phyloP scores from a whole-genome alignment of 2,113 vertebrate species.

The Upupa epops region DNA sequence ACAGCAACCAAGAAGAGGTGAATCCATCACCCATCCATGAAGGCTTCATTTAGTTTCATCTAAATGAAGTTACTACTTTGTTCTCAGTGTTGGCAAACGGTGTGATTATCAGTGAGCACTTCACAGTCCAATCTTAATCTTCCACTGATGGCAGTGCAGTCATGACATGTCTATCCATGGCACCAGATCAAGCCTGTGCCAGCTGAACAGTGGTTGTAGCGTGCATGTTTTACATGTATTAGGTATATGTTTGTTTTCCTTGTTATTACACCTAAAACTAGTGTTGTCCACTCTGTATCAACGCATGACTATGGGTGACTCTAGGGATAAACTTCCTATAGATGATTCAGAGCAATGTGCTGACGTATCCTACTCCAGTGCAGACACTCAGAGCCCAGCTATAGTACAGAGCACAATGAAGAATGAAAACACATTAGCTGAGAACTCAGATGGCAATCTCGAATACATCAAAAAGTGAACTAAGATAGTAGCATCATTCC shows the following conservation, averaged over 20 bases:
- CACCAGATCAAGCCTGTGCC: neutral
- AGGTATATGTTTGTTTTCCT: neutral
- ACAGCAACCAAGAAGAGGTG: no score
- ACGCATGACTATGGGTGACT: neutral
- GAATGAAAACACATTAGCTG: neutral
- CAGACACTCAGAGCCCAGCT: neutral
- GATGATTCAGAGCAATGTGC: neutral
- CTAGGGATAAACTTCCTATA: neutral
- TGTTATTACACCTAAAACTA: neutral
- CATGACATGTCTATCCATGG: neutral
- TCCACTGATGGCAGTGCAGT: neutral
- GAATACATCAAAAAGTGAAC: neutral
- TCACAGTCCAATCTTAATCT: neutral
- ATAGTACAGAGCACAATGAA: neutral
- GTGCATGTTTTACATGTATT: rapidly evolving
- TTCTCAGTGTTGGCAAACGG: neutral
- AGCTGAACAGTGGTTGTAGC: neutral
- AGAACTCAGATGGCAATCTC: neutral
- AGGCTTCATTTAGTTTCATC: no score
- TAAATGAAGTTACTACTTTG: neutral
- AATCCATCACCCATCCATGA: no score
- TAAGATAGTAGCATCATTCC: neutral
- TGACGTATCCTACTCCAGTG: neutral
- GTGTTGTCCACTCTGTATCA: neutral
- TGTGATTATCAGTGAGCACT: neutral